These are phyloP conservation scores for Gobio occitaniae DNA, from an alignment of 2,797 vertebrate genomes.

Conservation along the genomic window DNA sequence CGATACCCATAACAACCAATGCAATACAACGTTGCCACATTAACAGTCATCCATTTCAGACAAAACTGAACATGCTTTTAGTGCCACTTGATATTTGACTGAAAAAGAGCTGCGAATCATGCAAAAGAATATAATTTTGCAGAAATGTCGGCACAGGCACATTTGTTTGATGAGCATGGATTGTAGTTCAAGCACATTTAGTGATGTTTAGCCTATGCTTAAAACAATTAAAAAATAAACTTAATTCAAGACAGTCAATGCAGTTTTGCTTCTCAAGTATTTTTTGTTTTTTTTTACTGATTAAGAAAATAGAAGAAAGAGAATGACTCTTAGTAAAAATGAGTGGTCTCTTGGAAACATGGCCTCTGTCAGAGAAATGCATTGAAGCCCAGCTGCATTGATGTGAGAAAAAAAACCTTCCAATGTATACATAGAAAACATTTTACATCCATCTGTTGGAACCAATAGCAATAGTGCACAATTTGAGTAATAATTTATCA, in stretches of 20 bases:
- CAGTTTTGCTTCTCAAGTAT: background rate
- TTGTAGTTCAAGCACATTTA: background rate
- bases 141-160: background rate
- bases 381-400: slow-evolving; percentile 16
- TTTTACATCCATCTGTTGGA: slow-evolving; percentile 24
- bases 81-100: background rate
- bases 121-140: background rate
- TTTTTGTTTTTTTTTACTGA: background rate
- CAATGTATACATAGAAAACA: background rate
- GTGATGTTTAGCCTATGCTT: background rate
- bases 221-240: background rate
- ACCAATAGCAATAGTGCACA: background rate
- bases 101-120: background rate
- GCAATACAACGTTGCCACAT: background rate
- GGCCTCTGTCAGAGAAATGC: background rate
- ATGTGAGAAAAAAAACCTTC: background rate
- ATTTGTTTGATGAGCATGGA: background rate
- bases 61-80: background rate
- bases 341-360: background rate
- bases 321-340: background rate
- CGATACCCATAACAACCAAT: background rate
- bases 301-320: background rate
- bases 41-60: background rate
- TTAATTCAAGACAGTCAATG: background rate
- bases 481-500: slow-evolving; percentile 2